phyloP scores from a whole-genome alignment of 2,797 vertebrate species.

The Sarcoramphus papa region DNA sequence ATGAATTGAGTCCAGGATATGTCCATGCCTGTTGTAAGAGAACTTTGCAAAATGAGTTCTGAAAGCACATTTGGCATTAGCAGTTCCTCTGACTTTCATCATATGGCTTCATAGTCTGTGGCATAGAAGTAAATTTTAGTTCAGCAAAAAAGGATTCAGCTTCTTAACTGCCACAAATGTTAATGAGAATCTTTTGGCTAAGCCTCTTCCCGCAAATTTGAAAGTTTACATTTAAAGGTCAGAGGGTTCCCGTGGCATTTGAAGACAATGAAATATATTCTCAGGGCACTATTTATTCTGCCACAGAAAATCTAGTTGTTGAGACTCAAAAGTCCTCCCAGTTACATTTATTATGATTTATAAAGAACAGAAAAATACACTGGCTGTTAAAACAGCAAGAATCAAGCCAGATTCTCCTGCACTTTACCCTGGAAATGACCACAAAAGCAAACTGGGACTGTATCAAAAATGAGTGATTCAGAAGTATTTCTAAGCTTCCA shows the following conservation, averaged over 20 bases:
- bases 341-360: background rate
- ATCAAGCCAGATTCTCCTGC: background rate
- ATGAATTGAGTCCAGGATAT: background rate
- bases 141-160: background rate
- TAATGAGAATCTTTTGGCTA: background rate
- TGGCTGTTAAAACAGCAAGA: slow-evolving; percentile 1
- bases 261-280: background rate
- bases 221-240: slow-evolving; percentile 33
- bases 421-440: background rate
- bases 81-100: background rate
- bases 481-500: background rate
- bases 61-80: background rate
- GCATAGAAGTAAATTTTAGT: background rate
- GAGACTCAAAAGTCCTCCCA: background rate
- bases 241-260: background rate
- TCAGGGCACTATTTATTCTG: background rate
- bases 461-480: background rate
- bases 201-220: background rate
- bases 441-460: background rate
- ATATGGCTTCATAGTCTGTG: background rate
- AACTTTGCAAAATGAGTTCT: background rate
- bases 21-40: background rate
- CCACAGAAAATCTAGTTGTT: background rate
- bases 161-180: background rate
- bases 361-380: background rate